These are phyloP conservation scores for Odobenus rosmarus DNA, from an alignment of 2,113 vertebrate genomes.

Conservation along the genomic window DNA sequence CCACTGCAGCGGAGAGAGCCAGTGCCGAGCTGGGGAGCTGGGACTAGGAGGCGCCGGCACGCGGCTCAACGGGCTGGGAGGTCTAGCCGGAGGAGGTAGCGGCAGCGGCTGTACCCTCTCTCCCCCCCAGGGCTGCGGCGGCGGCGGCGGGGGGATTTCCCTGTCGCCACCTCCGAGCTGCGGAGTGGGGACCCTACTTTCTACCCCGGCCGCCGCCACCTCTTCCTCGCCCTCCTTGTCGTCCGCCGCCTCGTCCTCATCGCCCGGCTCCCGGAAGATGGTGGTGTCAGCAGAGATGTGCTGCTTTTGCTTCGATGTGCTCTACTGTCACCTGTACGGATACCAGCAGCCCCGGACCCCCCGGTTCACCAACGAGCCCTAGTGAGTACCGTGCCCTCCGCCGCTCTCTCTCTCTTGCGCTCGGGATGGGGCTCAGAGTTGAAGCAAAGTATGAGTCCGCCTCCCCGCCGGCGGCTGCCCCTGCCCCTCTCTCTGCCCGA, in stretches of 20 bases:
- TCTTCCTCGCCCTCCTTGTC: constrained; percentile 86
- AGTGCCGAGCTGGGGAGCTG: constrained; percentile 88
- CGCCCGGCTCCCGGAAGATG: constrained; percentile 94
- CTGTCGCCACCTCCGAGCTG: constrained; percentile 80
- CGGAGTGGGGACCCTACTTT: constrained; percentile 80
- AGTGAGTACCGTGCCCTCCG: constrained; percentile 90
- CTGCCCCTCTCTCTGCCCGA: constrained; percentile 4
- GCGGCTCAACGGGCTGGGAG: constrained; percentile 90
- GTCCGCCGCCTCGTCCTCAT: constrained; percentile 85
- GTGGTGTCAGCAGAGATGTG: constrained; percentile 98
- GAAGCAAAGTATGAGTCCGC: constrained; percentile 71
- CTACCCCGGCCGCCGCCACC: constrained; percentile 84
- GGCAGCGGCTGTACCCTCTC: constrained; percentile 85
- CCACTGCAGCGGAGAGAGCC: constrained; percentile 90
- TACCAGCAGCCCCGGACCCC: constrained; percentile 98
- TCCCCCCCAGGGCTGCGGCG: constrained; percentile 77
- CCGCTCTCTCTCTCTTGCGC: constrained; percentile 45
- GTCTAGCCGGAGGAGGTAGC: constrained; percentile 87
- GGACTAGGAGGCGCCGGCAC: constrained; percentile 87
- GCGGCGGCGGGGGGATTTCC: constrained; percentile 75
- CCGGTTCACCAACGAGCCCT: constrained; percentile 99
- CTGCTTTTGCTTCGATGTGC: constrained; percentile 99
- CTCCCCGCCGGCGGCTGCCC: constrained; percentile 46
- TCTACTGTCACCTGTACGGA: constrained; percentile 98
- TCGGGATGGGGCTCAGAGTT: constrained; percentile 69